phyloP scores from a whole-genome alignment of 2,113 vertebrate species.

The Atrichornis clamosus region DNA sequence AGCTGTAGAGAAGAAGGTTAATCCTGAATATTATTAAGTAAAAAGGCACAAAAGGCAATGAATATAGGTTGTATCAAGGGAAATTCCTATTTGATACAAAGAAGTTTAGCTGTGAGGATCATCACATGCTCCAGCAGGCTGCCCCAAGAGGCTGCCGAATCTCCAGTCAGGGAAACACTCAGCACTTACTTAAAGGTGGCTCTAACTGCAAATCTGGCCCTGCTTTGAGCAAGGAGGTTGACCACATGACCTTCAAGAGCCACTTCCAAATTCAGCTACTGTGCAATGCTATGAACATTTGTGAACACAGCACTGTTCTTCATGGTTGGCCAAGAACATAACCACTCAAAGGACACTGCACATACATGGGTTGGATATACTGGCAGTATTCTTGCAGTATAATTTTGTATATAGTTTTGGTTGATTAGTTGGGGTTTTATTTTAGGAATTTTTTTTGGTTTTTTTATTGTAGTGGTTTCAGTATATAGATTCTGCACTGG shows the following conservation, averaged over 20 bases:
- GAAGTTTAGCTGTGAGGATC: not conserved
- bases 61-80: not conserved
- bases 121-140: fast-evolving
- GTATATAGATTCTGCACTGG: not conserved
- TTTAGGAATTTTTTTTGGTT: fast-evolving
- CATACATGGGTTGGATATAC: not conserved
- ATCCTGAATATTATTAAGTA: not conserved
- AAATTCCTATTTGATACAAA: not conserved
- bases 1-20: not conserved
- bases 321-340: not conserved
- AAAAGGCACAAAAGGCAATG: not conserved
- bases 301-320: not conserved
- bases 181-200: not conserved
- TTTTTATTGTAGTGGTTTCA: not conserved
- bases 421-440: not conserved
- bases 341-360: not conserved
- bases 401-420: not conserved
- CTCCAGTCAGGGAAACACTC: not conserved
- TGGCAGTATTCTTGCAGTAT: not conserved
- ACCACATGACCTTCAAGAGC: not conserved
- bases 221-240: not conserved
- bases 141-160: not conserved
- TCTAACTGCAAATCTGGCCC: not conserved
- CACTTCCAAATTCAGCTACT: not conserved
- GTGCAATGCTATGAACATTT: not conserved